Evolutionary conservation across 2,113 vertebrate genomes (phyloP).

Genomic region (Apteryx owenii): DNA sequence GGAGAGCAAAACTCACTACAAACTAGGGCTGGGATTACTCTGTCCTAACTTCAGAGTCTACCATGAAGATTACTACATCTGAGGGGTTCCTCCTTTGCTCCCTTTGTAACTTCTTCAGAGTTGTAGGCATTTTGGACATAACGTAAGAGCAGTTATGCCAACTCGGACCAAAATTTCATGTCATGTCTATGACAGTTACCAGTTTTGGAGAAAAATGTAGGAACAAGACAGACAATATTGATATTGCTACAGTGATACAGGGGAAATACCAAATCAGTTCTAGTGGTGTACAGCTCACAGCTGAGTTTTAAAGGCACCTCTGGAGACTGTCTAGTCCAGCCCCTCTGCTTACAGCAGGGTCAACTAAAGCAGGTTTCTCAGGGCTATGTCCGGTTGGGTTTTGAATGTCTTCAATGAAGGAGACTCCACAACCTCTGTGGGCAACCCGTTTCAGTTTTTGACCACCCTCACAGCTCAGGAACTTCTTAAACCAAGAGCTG

Average conservation of each 20-base stretch:
- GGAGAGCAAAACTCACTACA: background rate
- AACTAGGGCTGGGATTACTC: background rate
- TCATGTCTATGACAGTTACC: background rate
- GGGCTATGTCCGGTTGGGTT: background rate
- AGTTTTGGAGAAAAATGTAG: background rate
- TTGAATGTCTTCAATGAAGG: background rate
- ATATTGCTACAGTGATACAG: background rate
- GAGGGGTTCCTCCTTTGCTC: background rate
- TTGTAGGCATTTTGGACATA: background rate
- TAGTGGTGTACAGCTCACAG: background rate
- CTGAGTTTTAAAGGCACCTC: background rate
- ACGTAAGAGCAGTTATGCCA: background rate
- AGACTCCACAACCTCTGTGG: background rate
- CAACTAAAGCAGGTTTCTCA: background rate
- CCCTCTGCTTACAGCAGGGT: background rate
- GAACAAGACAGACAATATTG: background rate
- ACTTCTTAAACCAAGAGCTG: background rate
- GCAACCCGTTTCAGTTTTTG: background rate
- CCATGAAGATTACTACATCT: background rate
- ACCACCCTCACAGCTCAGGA: background rate
- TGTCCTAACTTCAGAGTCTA: background rate
- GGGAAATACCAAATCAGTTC: background rate
- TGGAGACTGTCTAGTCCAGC: background rate
- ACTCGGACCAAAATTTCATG: background rate
- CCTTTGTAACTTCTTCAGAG: background rate